Evolutionary conservation across 2,888 invertebrate species (phyloP).

Genomic region (Ophion ventricosus): DNA sequence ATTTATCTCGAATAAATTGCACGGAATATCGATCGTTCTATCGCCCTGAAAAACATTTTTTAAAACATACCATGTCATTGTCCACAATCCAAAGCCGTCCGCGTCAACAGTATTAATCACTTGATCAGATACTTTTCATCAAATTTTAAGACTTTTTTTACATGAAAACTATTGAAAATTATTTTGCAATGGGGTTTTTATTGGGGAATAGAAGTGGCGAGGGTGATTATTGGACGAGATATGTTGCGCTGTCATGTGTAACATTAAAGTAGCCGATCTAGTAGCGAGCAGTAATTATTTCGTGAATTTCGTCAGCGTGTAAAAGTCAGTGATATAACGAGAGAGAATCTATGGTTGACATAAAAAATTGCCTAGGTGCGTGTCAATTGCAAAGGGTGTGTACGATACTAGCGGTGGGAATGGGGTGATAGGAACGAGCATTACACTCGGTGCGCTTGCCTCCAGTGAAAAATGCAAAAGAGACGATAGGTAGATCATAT

Average conservation of each 20-base stretch:
- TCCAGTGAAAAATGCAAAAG: slow-evolving; percentile 46
- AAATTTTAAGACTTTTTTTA: background rate
- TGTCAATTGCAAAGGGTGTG: slow-evolving; percentile 52
- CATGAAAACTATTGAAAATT: background rate
- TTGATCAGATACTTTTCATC: too few relatives aligned
- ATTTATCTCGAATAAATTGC: slow-evolving; percentile 58
- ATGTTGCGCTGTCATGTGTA: too few relatives aligned
- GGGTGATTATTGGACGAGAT: too few relatives aligned
- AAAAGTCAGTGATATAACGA: slow-evolving; percentile 47
- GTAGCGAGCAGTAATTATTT: background rate
- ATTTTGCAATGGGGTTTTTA: background rate
- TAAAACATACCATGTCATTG: background rate
- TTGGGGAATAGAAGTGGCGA: too few relatives aligned
- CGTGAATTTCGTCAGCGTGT: background rate
- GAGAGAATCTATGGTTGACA: background rate
- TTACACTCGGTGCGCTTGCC: slow-evolving; percentile 36
- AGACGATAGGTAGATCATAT: slow-evolving; percentile 12
- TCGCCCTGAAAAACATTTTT: background rate
- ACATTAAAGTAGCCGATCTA: background rate
- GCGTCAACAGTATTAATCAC: too few relatives aligned
- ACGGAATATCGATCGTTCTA: slow-evolving; percentile 37
- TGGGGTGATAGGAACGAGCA: slow-evolving; percentile 53
- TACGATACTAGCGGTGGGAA: slow-evolving; percentile 50
- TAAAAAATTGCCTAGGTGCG: slow-evolving; percentile 6
- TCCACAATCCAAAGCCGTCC: background rate